These are phyloP conservation scores for Drosophila baimaii DNA, from an alignment of 1,140 invertebrate species.

Conservation along the genomic window DNA sequence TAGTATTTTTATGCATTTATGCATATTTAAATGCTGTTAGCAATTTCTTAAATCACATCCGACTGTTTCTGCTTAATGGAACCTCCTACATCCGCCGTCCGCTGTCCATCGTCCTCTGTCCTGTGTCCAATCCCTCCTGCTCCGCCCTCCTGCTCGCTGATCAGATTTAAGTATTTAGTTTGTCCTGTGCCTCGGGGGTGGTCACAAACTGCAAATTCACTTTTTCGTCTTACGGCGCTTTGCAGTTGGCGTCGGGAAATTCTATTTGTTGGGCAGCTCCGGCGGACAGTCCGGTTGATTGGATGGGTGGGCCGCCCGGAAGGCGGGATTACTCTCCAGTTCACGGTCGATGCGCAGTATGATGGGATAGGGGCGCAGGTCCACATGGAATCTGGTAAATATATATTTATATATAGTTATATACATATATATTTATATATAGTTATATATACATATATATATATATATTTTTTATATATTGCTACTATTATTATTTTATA, in stretches of 20 bases:
- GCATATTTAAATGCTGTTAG: slow-evolving; percentile 82
- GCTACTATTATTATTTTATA: too few species aligned
- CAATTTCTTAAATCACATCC: slow-evolving; percentile 79
- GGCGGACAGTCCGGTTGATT: slow-evolving; percentile 96
- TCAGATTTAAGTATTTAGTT: slow-evolving; percentile 42
- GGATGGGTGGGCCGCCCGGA: slow-evolving; percentile 93
- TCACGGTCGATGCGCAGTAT: slow-evolving; percentile 94
- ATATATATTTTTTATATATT: too few species aligned
- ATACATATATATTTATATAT: neutral
- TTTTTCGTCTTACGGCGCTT: slow-evolving; percentile 83
- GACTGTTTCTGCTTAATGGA: slow-evolving; percentile 73
- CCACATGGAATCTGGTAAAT: slow-evolving; percentile 92
- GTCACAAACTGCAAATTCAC: slow-evolving; percentile 81
- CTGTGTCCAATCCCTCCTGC: slow-evolving; percentile 1
- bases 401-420: neutral
- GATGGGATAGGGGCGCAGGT: slow-evolving; percentile 94
- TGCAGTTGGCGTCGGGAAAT: slow-evolving; percentile 84
- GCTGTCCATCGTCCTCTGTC: neutral
- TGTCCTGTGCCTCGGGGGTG: slow-evolving; percentile 39
- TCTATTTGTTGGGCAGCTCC: slow-evolving; percentile 89
- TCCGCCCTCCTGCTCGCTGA: slow-evolving; percentile 18
- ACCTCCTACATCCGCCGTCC: slow-evolving; percentile 22
- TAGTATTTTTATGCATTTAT: slow-evolving; percentile 80
- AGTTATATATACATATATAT: neutral
- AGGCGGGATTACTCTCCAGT: slow-evolving; percentile 94